Percentiles rank a stretch among this genome's conserved stretches.
phyloP scores from a whole-genome alignment of 2,797 vertebrate genomes.

The Sebastes goodei region DNA sequence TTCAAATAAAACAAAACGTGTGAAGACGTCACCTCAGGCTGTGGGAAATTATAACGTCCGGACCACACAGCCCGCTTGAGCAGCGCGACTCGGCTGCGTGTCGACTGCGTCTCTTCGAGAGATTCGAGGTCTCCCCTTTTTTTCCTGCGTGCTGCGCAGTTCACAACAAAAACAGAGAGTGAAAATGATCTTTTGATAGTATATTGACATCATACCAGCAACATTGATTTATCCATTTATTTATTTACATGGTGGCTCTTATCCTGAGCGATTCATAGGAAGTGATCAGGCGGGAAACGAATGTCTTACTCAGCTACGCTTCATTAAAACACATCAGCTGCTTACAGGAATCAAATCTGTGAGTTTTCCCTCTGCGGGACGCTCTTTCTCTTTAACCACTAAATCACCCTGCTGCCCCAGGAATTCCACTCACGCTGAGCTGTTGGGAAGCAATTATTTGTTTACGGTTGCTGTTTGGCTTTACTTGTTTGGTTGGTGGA shows the following conservation, averaged over 20 bases:
- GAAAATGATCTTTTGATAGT: no score
- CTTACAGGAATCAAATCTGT: conserved; percentile 15
- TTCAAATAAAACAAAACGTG: neutral
- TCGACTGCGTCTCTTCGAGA: no score
- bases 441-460: conserved; percentile 52
- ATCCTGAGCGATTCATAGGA: neutral
- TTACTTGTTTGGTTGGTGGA: conserved; percentile 42
- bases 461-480: conserved; percentile 27
- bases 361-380: conserved; percentile 4
- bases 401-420: neutral
- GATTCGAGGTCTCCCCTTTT: no score
- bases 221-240: neutral
- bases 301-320: neutral
- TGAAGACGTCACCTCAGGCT: neutral
- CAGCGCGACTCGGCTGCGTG: no score
- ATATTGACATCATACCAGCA: neutral
- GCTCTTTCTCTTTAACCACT: conserved; percentile 8
- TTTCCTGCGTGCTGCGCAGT: no score
- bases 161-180: no score
- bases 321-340: conserved; percentile 15
- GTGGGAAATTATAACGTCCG: neutral
- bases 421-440: conserved; percentile 24
- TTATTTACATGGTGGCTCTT: neutral
- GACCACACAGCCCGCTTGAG: no score
- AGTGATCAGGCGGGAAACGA: neutral